Percentiles rank a stretch among this genome's conserved stretches.
Evolutionary conservation across 2,113 vertebrate species (phyloP).

Genomic region (Sinocyclocheilus maitianheensis): DNA sequence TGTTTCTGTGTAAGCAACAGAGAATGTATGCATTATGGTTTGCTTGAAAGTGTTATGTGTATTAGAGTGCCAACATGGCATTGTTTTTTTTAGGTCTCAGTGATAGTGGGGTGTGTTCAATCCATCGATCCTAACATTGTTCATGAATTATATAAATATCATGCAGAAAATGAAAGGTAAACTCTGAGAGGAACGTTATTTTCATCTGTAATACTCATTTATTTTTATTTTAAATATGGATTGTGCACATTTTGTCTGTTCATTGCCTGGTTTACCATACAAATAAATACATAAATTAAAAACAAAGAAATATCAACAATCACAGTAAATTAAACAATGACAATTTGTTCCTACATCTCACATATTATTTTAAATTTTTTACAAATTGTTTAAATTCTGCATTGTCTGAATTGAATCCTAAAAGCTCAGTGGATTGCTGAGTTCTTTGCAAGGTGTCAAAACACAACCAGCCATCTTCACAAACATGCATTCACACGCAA

Average conservation of each 20-base stretch:
- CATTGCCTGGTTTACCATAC: neutral
- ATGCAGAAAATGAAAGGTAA: neutral
- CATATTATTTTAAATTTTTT: neutral
- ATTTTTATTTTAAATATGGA: neutral
- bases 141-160: neutral
- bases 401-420: neutral
- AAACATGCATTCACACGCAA: slow-evolving; percentile 17
- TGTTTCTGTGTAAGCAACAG: neutral
- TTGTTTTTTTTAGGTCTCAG: neutral
- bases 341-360: neutral
- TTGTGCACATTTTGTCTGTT: neutral
- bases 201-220: neutral
- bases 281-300: neutral
- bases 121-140: neutral
- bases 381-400: neutral
- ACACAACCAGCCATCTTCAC: neutral
- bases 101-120: neutral
- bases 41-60: neutral
- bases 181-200: neutral
- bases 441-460: neutral
- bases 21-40: neutral
- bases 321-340: neutral
- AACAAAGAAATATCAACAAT: neutral
- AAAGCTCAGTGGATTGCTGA: neutral
- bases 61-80: slow-evolving; percentile 3